Evolutionary conservation across 2,113 vertebrate genomes (phyloP).

Genomic region (Addax nasomaculatus): DNA sequence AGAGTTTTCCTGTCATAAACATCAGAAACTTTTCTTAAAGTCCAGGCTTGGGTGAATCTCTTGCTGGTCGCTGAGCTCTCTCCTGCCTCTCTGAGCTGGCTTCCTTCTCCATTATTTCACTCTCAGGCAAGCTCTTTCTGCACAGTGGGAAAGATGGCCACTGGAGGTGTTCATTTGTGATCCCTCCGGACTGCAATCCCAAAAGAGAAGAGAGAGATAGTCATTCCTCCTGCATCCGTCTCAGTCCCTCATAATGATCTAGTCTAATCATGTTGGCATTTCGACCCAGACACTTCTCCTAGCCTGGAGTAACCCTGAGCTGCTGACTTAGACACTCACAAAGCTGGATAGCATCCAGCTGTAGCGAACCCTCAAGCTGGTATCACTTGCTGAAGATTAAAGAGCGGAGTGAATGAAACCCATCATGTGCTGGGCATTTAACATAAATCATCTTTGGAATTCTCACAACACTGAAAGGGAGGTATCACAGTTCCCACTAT

Average conservation of each 20-base stretch:
- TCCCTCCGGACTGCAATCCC: not conserved
- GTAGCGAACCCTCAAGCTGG: not conserved
- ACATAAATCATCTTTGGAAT: not conserved
- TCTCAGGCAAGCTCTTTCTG: not conserved
- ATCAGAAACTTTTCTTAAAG: not conserved
- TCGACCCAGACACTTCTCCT: not conserved
- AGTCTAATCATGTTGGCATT: not conserved
- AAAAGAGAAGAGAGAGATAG: not conserved
- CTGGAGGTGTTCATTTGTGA: accelerated
- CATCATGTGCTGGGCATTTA: not conserved
- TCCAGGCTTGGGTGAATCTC: not conserved
- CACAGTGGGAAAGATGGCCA: not conserved
- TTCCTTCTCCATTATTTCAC: not conserved
- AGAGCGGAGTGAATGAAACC: not conserved
- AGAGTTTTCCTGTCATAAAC: not conserved
- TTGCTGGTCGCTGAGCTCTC: not conserved
- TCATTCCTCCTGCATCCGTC: not conserved
- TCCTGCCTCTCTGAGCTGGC: no score
- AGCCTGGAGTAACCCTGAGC: not conserved
- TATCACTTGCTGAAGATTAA: not conserved
- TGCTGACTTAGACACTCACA: not conserved
- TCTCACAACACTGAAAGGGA: not conserved
- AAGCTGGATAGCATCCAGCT: not conserved
- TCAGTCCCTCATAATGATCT: not conserved
- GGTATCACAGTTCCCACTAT: not conserved